A percentile compares a stretch with the other conserved stretches of the same genome.
phyloP scores from a whole-genome alignment of 2,888 invertebrate species.

The Harmothoe impar region DNA sequence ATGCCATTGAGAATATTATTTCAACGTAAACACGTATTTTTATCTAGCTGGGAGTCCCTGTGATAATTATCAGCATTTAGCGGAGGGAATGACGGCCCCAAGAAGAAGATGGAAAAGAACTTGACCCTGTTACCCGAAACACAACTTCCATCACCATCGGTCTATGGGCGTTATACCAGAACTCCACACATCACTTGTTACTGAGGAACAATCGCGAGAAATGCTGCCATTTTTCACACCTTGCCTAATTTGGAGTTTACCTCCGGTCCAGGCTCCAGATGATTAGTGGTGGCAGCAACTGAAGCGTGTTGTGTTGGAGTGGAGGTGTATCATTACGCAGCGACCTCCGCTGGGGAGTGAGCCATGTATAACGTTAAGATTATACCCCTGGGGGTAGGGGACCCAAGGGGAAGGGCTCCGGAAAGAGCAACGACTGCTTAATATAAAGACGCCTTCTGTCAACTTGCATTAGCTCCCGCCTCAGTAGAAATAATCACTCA shows the following conservation, averaged over 20 bases:
- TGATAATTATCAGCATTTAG: no score
- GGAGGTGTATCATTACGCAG: slow-evolving; percentile 22
- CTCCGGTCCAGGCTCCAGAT: not conserved
- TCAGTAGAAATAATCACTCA: not conserved
- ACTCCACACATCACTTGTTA: slow-evolving; percentile 28
- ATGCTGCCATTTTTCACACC: slow-evolving; percentile 41
- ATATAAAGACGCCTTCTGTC: slow-evolving; percentile 55
- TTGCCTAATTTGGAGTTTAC: not conserved
- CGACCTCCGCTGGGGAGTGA: slow-evolving; percentile 43
- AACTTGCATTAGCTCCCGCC: not conserved
- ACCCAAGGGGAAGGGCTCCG: not conserved
- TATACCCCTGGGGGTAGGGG: not conserved
- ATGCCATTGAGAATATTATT: no score
- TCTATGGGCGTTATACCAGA: not conserved
- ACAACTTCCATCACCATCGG: no score
- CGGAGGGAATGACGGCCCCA: no score
- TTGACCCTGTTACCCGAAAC: no score
- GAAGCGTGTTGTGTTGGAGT: slow-evolving; percentile 43
- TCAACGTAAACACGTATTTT: no score
- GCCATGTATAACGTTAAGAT: slow-evolving; percentile 47
- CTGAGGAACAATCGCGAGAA: slow-evolving; percentile 20
- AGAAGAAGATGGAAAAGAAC: no score
- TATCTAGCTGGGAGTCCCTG: no score
- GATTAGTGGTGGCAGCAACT: not conserved
- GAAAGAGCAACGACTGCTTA: slow-evolving; percentile 48